A percentile compares a stretch with the other conserved stretches of the same genome.
These are phyloP conservation scores for Morus bassanus DNA, from an alignment of 2,797 vertebrate species.

Conservation along the genomic window DNA sequence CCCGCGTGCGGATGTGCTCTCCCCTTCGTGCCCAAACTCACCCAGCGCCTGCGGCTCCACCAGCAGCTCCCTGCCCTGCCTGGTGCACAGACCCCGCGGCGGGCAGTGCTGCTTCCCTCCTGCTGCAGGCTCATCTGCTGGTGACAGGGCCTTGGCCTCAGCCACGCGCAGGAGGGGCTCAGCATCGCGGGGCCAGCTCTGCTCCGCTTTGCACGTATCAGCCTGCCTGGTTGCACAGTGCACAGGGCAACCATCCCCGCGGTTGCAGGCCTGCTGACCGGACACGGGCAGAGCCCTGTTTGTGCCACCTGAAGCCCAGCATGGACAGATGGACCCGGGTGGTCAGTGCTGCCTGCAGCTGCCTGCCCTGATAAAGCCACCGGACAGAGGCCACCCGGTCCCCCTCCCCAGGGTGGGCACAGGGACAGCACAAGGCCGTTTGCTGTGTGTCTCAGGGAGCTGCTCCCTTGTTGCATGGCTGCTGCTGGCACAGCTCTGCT, in stretches of 20 bases:
- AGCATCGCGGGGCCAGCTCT: background rate
- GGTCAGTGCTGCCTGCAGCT: background rate
- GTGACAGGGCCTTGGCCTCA: background rate
- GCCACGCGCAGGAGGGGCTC: background rate
- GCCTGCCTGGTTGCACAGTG: background rate
- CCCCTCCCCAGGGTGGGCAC: background rate
- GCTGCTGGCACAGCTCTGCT: background rate
- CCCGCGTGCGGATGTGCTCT: background rate
- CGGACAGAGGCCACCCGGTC: fast-evolving
- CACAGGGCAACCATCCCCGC: background rate
- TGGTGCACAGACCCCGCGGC: no score
- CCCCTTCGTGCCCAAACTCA: background rate
- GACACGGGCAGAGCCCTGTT: background rate
- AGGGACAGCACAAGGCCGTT: fast-evolving
- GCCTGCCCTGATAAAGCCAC: background rate
- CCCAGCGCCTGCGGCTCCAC: background rate
- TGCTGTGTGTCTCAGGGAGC: background rate
- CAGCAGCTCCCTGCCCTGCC: background rate
- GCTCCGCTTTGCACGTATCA: background rate
- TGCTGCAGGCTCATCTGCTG: background rate
- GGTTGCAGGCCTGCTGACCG: background rate
- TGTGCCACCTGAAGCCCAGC: background rate
- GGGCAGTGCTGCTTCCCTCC: background rate
- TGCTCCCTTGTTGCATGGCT: background rate
- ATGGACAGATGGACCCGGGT: fast-evolving